These are phyloP conservation scores for Elysia chlorotica DNA, from an alignment of 1,140 invertebrate species.

Conservation along the genomic window DNA sequence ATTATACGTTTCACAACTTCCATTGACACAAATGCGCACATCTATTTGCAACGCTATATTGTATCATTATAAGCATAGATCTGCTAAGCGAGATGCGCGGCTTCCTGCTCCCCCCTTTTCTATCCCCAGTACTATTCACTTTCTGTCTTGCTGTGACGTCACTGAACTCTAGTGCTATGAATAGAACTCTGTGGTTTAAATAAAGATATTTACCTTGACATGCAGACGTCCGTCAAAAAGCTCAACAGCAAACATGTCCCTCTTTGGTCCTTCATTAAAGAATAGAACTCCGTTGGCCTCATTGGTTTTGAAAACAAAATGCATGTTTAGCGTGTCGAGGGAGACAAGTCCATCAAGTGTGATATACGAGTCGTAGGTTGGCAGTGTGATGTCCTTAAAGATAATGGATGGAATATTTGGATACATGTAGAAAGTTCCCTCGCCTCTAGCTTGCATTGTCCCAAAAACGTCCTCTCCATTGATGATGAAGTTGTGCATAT, in stretches of 20 bases:
- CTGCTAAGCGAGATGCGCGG: too few species aligned
- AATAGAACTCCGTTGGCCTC: conserved; percentile 80
- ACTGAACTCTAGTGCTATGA: too few species aligned
- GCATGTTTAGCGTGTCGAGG: conserved; percentile 31
- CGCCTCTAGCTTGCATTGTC: conserved; percentile 9
- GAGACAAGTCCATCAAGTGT: conserved; percentile 34
- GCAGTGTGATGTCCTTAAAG: conserved; percentile 46
- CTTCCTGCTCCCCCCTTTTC: too few species aligned
- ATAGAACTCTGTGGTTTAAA: too few species aligned
- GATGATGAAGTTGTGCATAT: conserved; percentile 48
- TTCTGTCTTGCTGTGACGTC: too few species aligned
- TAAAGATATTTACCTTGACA: conserved; percentile 12
- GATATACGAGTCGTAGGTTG: conserved; percentile 33
- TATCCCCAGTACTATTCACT: too few species aligned
- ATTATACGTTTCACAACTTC: too few species aligned
- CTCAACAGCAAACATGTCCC: conserved; percentile 92
- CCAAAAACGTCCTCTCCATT: conserved; percentile 39
- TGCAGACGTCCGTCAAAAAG: conserved; percentile 68
- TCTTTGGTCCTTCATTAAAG: conserved; percentile 90
- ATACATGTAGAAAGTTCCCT: neutral
- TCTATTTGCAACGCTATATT: too few species aligned
- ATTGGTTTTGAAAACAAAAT: conserved; percentile 62
- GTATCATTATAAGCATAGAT: too few species aligned
- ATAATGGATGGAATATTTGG: conserved; percentile 28
- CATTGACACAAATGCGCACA: too few species aligned